Base-by-base conservation (phyloP, 2,113 vertebrate genomes). In the Vulpes vulpes region DNA sequence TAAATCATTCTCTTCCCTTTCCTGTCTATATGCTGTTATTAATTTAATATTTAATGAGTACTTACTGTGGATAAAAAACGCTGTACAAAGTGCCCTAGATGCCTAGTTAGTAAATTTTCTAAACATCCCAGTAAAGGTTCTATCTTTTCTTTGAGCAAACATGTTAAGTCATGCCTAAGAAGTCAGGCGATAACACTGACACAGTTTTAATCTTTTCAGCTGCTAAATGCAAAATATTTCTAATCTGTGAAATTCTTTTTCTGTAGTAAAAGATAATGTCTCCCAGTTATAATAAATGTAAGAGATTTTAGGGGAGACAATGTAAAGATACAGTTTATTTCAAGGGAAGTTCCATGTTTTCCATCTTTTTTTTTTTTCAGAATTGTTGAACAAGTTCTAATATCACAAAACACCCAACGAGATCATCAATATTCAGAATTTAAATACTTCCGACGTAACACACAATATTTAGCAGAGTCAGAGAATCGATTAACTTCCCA, bases 251-350 rank as follows among this genome's bases (percentile, higher is more conserved):
- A 49, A 89, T 90, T 86, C 14, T 62, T 79, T 84, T 89, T 57
- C 84, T 74, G 49, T 6, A 30, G 30, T 74, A 95, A 95, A 89
- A 87, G 51, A 86, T 82, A 79, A 91, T 84, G 90, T 85, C 81
- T 85, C 11, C 78, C n/a, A 90, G 64, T 92, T 80, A 76, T 53
- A 90, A 59, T 19, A 92, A 80, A 92, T 67, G 67, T 86, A 80
- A 95, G n/a, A 84, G 38, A 94, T 76, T 83, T 80, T 67, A 59
- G 14, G 20, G 57, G 14, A 67, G n/a, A 64, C 30, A 87, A 14
- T 86, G 49, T 89, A 93, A 94, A 91, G 20, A 90, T 60, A 67
- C 23, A 96, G 57, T 88, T 93, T 92, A 79, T 49, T 81, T 32
- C 57, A 69, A 91, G n/a, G 43, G 78, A 92, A 84, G 23, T 74